phyloP scores from a whole-genome alignment of 1,140 invertebrate genomes.

The Panagrolaimus sp. region DNA sequence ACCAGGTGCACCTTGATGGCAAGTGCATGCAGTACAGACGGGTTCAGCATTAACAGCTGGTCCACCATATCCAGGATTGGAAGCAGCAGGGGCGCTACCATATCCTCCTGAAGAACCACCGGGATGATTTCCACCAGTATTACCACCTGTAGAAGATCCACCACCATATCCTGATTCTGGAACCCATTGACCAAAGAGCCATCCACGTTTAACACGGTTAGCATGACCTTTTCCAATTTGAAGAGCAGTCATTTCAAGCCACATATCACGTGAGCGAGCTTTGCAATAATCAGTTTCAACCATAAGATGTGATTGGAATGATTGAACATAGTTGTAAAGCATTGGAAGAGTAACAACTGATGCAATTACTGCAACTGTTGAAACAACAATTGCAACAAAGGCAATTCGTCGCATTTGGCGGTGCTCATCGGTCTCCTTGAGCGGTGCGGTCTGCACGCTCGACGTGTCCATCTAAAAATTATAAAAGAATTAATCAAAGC shows the following conservation, averaged over 20 bases:
- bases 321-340: conserved; percentile 58
- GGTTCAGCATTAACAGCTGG: conserved; percentile 52
- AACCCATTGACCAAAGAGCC: conserved; percentile 58
- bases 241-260: conserved; percentile 58
- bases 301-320: conserved; percentile 57
- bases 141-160: conserved; percentile 8
- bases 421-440: conserved; percentile 53
- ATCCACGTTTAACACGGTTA: conserved; percentile 53
- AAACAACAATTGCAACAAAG: conserved; percentile 58
- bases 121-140: not conserved
- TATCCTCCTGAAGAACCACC: not conserved
- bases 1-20: conserved; percentile 48
- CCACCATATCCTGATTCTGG: conserved; percentile 39
- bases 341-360: conserved; percentile 58
- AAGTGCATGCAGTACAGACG: conserved; percentile 50
- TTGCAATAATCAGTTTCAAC: conserved; percentile 58
- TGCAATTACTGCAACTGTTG: conserved; percentile 55
- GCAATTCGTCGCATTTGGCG: conserved; percentile 58
- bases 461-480: conserved; percentile 11
- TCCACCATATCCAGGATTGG: conserved; percentile 34
- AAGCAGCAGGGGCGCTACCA: not conserved
- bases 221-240: conserved; percentile 56
- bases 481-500: not conserved
- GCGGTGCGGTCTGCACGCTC: conserved; percentile 16
- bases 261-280: conserved; percentile 56